Evolutionary conservation across 2,797 vertebrate species (phyloP), one percentile per base, ranked within the genome.

Genomic region (Pangasius krempfi): DNA sequence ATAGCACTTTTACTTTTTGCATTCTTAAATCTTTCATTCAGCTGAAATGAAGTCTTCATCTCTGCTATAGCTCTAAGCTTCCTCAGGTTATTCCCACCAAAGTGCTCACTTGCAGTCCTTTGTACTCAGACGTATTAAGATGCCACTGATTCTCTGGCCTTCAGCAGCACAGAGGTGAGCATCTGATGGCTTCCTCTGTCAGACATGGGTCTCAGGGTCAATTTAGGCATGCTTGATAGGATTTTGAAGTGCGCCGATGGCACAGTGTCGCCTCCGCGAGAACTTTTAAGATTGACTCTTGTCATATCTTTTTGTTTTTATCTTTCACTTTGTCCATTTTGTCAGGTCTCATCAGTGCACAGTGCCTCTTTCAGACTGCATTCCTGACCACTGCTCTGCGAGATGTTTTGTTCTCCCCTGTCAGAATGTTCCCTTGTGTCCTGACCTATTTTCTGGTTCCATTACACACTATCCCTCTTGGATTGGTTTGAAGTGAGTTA

Each of bases 391-490:
- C 90, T 92, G 93, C 91, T 92, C 87, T 92, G 88, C 88, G 89
- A 91, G 91, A 92, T 85, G 88, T 92, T 94, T 91, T 91, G 92
- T 92, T 93, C 90, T 79, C 75, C 87, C 40, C 89, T 92, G 92
- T 91, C 88, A 91, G 86, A 87, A 85, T 87, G 89, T 91, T 93
- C 92, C 92, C 91, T 91, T 92, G 88, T 92, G 89, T 90, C 87
- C 83, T 94, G 92, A 91, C 92, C 94, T 93, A 93, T 92, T 94
- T 94, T 93, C 87, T 84, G 88, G 91, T 90, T 94, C 92, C 92
- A 95, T 95, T 94, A 95, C 89, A 93, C 91, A 73, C 87, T 89
- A 92, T 93, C 91, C 93, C 94, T 93, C 91, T 72, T 40, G 91
- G 92, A 91, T 91, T 89, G 79, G 91, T 93, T 92, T 92, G 89